These are phyloP conservation scores for Fulmarus glacialis DNA, from an alignment of 2,113 vertebrate genomes.

Conservation along the genomic window DNA sequence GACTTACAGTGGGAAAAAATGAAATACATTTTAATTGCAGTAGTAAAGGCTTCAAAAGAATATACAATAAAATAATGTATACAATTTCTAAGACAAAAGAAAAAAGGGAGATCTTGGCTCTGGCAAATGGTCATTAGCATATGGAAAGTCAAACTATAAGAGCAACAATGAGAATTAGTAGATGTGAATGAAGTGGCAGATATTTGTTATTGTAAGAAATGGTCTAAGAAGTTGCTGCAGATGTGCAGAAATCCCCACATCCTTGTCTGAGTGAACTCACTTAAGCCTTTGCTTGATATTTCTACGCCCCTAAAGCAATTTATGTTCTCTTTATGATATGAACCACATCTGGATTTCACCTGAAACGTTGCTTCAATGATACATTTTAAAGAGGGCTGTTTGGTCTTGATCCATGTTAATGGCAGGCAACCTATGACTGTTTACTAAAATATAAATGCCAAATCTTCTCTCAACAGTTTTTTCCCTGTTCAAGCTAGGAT, in stretches of 20 bases:
- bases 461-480: not conserved
- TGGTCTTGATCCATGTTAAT: not conserved
- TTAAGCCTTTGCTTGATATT: not conserved
- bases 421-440: not conserved
- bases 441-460: not conserved
- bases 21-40: not conserved
- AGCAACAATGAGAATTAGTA: not conserved
- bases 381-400: not conserved
- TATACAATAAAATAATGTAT: not conserved
- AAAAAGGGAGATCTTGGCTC: not conserved
- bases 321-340: not conserved
- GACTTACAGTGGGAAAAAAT: not conserved
- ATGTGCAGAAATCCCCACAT: not conserved
- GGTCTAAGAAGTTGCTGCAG: not conserved
- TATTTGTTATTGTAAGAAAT: not conserved
- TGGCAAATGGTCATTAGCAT: not conserved
- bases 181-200: not conserved
- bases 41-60: not conserved
- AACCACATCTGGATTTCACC: not conserved
- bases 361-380: not conserved
- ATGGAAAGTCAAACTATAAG: not conserved
- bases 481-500: not conserved
- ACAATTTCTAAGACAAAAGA: not conserved
- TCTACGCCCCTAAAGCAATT: not conserved
- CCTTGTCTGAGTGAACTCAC: not conserved